These are phyloP conservation scores for Anticlea derivata DNA, from an alignment of 2,888 invertebrate genomes.

Conservation along the genomic window DNA sequence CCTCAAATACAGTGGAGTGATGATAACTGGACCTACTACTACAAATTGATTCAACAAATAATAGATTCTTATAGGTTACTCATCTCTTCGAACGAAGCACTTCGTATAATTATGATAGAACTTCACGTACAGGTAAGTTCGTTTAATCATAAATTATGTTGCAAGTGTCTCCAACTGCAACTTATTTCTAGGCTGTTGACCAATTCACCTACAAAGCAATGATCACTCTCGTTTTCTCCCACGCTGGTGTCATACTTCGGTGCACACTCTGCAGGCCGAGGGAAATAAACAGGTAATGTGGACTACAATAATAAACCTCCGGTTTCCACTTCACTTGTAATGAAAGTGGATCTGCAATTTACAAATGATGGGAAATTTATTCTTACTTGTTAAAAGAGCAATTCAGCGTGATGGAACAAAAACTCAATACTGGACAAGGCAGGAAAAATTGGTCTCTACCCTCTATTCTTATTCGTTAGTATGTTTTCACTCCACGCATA, in stretches of 20 bases:
- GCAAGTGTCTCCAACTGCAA: neutral
- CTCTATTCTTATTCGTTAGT: no score
- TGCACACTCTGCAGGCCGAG: conserved; percentile 55
- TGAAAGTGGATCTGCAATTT: conserved; percentile 30
- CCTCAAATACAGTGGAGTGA: no score
- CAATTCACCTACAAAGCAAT: conserved; percentile 35
- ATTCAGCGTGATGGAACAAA: neutral
- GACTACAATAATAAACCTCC: conserved; percentile 27
- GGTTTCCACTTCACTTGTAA: conserved; percentile 33
- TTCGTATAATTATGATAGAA: no score
- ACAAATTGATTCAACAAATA: no score
- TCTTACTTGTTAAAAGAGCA: neutral
- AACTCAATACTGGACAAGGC: no score
- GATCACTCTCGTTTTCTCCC: conserved; percentile 72
- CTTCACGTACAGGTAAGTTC: no score
- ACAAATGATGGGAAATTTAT: conserved; percentile 9
- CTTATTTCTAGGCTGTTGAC: conserved; percentile 16
- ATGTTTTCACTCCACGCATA: no score
- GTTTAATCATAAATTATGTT: neutral
- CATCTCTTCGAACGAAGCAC: no score
- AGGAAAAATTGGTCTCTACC: no score
- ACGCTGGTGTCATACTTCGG: conserved; percentile 60
- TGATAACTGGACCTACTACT: no score
- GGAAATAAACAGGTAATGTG: conserved; percentile 31
- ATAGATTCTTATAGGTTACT: no score